A percentile compares a stretch with the other conserved stretches of the same genome.
Conservation (phyloP, 2,888 invertebrate genomes). For the Dichetophora obliterata region DNA sequence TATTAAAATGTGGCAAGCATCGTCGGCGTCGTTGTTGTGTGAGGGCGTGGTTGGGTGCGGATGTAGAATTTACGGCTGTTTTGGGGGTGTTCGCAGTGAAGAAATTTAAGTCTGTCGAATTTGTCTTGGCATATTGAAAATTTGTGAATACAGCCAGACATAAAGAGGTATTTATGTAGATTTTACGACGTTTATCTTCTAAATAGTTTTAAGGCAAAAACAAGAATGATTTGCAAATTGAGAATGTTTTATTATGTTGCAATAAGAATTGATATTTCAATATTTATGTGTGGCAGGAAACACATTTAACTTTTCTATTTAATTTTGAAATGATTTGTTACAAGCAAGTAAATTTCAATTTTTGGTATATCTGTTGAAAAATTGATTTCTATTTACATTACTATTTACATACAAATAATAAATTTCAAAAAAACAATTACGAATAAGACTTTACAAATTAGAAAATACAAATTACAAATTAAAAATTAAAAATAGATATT, state of each 20-base stretch:
- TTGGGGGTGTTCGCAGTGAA: not conserved
- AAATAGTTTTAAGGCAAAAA: slow-evolving; percentile 7
- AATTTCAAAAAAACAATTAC: too few relatives aligned
- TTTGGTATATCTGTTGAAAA: not conserved
- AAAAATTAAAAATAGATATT: too few relatives aligned
- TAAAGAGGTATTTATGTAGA: slow-evolving; percentile 41
- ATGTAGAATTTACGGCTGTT: too few relatives aligned
- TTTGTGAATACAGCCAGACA: not conserved
- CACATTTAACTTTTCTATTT: not conserved
- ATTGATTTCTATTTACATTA: too few relatives aligned
- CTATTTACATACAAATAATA: too few relatives aligned
- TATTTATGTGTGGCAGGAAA: too few relatives aligned
- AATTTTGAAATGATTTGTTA: not conserved
- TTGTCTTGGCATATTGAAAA: not conserved
- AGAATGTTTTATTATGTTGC: not conserved
- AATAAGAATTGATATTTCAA: not conserved
- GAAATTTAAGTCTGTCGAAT: not conserved
- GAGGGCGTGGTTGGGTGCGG: too few relatives aligned
- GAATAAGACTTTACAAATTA: too few relatives aligned
- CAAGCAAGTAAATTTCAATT: not conserved
- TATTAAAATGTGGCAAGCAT: slow-evolving; percentile 10
- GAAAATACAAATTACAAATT: too few relatives aligned
- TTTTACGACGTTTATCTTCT: slow-evolving; percentile 44
- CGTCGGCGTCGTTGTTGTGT: too few relatives aligned
- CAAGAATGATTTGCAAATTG: not conserved